Evolutionary conservation across 2,797 vertebrate species (phyloP).

Genomic region (Sebastolobus altivelis): DNA sequence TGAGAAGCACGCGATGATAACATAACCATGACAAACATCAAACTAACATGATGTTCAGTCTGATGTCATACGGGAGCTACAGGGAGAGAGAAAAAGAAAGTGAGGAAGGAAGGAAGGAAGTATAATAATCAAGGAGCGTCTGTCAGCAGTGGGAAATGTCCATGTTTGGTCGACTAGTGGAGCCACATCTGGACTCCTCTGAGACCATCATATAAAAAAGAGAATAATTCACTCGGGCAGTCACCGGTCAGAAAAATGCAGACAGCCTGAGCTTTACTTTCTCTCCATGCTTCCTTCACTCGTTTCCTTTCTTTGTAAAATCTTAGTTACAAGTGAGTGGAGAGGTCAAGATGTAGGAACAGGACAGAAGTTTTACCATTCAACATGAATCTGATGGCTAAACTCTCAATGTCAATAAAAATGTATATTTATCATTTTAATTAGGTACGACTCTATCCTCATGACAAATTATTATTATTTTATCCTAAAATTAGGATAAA

Average conservation of each 20-base stretch:
- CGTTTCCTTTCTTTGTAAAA: background rate
- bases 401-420: background rate
- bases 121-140: background rate
- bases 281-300: background rate
- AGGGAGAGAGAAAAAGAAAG: background rate
- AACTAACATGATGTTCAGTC: background rate
- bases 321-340: background rate
- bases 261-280: background rate
- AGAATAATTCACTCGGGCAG: background rate
- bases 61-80: background rate
- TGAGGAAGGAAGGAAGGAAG: too few species aligned
- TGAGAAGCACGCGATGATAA: background rate
- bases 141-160: background rate
- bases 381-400: background rate
- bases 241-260: background rate
- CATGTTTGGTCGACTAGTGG: constrained; percentile 5
- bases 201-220: background rate
- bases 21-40: background rate
- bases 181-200: constrained; percentile 15
- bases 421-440: background rate
- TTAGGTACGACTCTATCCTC: background rate
- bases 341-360: background rate
- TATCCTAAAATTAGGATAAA: background rate
- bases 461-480: background rate
- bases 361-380: background rate